Conservation (phyloP, 2,797 vertebrate genomes). For the Carduelis carduelis region DNA sequence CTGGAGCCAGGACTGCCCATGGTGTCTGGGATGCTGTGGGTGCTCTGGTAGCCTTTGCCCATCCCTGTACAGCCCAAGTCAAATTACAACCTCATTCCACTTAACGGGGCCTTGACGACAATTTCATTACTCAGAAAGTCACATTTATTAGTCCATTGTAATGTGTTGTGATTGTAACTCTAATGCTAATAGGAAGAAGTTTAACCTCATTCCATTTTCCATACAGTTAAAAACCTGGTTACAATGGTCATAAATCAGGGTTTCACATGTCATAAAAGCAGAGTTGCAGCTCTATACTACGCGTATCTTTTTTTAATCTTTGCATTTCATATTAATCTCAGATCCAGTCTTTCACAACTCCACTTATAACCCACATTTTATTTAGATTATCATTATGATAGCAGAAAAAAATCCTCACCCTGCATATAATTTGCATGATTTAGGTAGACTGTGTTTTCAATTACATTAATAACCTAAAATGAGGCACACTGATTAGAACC, state of each 20-base stretch:
- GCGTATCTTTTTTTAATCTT: not conserved
- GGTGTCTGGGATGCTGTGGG: not conserved
- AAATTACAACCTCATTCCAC: constrained; percentile 63
- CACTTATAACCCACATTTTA: constrained; percentile 57
- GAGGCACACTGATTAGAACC: constrained; percentile 50
- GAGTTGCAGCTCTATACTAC: not conserved
- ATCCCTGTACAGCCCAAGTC: not conserved
- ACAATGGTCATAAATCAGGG: constrained; percentile 70
- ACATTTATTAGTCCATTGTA: constrained; percentile 72
- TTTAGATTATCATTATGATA: constrained; percentile 64
- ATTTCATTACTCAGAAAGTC: constrained; percentile 75
- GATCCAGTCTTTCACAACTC: constrained; percentile 53
- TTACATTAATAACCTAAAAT: constrained; percentile 65
- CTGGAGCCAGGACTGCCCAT: not conserved
- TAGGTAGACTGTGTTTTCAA: constrained; percentile 62
- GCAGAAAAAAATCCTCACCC: constrained; percentile 29
- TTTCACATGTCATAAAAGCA: constrained; percentile 59
- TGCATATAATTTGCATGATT: constrained; percentile 68
- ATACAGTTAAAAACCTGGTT: constrained; percentile 65
- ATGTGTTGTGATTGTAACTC: constrained; percentile 69
- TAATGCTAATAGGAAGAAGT: constrained; percentile 70
- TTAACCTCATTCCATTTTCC: constrained; percentile 71
- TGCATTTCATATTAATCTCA: constrained; percentile 61
- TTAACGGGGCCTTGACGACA: constrained; percentile 67
- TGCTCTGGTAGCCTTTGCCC: not conserved